phyloP scores from a whole-genome alignment of 1,140 invertebrate species.

The Xylocopa sonorina region DNA sequence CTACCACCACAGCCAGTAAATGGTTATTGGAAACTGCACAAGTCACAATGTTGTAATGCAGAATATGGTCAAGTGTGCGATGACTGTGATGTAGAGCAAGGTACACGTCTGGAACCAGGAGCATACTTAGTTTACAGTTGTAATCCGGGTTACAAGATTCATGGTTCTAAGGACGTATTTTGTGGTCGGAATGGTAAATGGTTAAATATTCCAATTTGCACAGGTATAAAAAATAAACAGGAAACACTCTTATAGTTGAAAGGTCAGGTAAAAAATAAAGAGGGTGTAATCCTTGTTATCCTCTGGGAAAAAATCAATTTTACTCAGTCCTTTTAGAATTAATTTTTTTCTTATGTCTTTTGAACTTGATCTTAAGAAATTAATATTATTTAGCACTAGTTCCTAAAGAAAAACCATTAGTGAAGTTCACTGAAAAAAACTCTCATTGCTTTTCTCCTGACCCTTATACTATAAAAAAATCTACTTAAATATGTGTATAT shows the following conservation, averaged over 20 bases:
- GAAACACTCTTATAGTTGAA: no score
- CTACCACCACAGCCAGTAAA: constrained; percentile 71
- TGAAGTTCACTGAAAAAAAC: no score
- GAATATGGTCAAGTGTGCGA: background rate
- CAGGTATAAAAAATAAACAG: constrained; percentile 62
- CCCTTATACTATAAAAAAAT: background rate
- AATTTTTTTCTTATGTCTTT: no score
- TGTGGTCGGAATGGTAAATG: constrained; percentile 72
- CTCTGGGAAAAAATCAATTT: no score
- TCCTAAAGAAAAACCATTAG: no score
- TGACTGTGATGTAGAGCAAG: constrained; percentile 59
- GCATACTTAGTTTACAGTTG: constrained; percentile 73
- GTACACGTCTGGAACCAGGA: constrained; percentile 63
- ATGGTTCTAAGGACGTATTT: constrained; percentile 62
- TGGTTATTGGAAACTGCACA: constrained; percentile 71
- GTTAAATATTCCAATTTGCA: constrained; percentile 71
- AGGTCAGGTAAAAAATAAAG: no score
- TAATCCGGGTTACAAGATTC: constrained; percentile 66
- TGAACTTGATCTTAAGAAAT: no score
- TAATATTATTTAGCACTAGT: no score
- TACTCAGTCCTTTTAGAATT: no score
- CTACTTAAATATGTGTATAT: background rate
- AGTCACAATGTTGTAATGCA: constrained; percentile 57
- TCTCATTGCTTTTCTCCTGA: no score
- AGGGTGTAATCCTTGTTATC: no score